phyloP scores from a whole-genome alignment of 2,888 invertebrate species.

The Clepsis dumicolana region DNA sequence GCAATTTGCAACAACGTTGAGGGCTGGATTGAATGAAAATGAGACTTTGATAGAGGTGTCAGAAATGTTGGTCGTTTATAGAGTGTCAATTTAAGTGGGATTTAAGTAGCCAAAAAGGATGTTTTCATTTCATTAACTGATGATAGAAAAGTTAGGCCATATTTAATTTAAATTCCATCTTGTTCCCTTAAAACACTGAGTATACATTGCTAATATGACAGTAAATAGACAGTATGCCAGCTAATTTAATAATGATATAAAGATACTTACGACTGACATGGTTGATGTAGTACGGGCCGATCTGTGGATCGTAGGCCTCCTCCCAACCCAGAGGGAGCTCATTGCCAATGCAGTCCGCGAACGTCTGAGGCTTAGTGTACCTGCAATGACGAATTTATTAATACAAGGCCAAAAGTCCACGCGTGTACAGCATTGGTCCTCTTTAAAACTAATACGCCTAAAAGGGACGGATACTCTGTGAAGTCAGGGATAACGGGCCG shows the following conservation, averaged over 20 bases:
- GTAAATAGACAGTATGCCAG: not conserved
- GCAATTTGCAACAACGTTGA: constrained; percentile 51
- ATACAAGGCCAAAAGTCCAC: not conserved
- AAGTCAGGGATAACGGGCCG: not conserved
- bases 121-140: not conserved
- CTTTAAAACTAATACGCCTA: not conserved
- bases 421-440: not conserved
- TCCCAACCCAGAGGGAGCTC: constrained; percentile 99
- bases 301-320: constrained; percentile 96
- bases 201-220: not conserved
- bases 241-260: constrained; percentile 34
- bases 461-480: not conserved
- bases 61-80: constrained; percentile 13
- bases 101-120: not conserved
- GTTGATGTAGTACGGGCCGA: constrained; percentile 98
- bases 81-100: constrained; percentile 9
- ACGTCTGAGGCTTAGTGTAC: constrained; percentile 98
- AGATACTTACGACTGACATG: constrained; percentile 96
- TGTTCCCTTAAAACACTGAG: not conserved
- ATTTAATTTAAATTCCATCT: too few relatives aligned
- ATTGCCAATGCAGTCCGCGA: constrained; percentile 99
- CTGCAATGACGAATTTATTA: constrained; percentile 87
- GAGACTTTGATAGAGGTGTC: constrained; percentile 22
- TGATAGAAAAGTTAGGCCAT: too few relatives aligned
- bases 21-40: constrained; percentile 35